These are phyloP conservation scores for Sebastes diploproa DNA, from an alignment of 2,797 vertebrate genomes.

Conservation along the genomic window DNA sequence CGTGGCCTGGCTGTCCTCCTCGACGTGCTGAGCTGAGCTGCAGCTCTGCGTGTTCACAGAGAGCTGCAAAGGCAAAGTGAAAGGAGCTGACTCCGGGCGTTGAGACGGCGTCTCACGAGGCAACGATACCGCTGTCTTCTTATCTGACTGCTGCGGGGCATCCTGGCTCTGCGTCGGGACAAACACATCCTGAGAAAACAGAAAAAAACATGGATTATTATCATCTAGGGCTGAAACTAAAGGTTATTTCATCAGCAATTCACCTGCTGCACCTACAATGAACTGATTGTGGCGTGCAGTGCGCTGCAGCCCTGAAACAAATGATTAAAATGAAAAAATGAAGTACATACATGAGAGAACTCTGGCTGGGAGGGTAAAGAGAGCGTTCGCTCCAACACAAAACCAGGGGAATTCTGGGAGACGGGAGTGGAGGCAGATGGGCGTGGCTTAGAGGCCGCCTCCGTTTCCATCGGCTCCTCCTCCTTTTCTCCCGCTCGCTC, in stretches of 20 bases:
- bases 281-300: neutral
- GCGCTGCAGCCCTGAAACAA: neutral
- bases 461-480: slow-evolving; percentile 68
- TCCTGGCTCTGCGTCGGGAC: slow-evolving; percentile 89
- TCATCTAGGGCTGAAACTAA: neutral
- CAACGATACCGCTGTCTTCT: slow-evolving; percentile 3
- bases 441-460: slow-evolving; percentile 64
- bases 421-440: slow-evolving; percentile 86
- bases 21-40: slow-evolving; percentile 49
- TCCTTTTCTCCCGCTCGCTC: slow-evolving; percentile 58
- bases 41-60: slow-evolving; percentile 79
- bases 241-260: neutral
- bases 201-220: neutral
- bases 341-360: slow-evolving; percentile 90
- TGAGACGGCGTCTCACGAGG: slow-evolving; percentile 48
- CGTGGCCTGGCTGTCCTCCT: slow-evolving; percentile 84
- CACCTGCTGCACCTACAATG: neutral
- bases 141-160: slow-evolving; percentile 43
- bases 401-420: slow-evolving; percentile 83
- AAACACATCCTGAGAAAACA: slow-evolving; percentile 88
- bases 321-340: neutral
- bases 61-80: slow-evolving; percentile 79
- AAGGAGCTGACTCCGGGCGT: slow-evolving; percentile 49
- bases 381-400: slow-evolving; percentile 78
- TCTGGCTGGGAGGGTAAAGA: slow-evolving; percentile 91